Evolutionary conservation across 1,140 invertebrate genomes (phyloP), one percentile per base, ranked within the genome.

Genomic region (Drosophila neocordata): DNA sequence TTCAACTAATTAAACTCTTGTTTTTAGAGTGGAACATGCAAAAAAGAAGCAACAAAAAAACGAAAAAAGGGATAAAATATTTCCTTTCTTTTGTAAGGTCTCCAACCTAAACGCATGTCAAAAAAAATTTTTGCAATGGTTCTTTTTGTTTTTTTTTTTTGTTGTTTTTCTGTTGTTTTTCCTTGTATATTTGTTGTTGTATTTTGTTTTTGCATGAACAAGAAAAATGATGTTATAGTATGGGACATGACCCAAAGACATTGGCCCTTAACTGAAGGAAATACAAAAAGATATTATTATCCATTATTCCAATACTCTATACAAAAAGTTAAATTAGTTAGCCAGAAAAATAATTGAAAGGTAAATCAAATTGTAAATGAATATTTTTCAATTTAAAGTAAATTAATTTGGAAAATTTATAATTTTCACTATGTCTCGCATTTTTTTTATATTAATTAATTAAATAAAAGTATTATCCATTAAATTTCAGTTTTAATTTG

Each of bases 1-100:
- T 72, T 81, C 65, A 81, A 74, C 81, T 85, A 87, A 82, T 87
- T 87, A 88, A 88, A 78, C 78, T 75, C 71, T 88, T 87, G 83
- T 79, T 67, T 56, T n/a, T 56, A 34, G 53, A 56, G 53, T 56
- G 27, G 13, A 34, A 56, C 53, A 56, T 56, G 53, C 64, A 59
- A 31, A 31, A 31, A 6, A 31, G 6, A 31, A 31, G 6, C 1
- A 24, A 4, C 2, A 24, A 7, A 7, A 31, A 31, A 31, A 31
- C 7, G 27, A 31, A 70, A 48, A 58, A 61, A 58, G 75, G 87
- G 82, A 74, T 87, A 85, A 87, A 78, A 85, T 65, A 62, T 73
- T 77, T 56, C 57, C 22, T 65, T 34, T 31, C 69, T 64, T 64
- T 69, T 61, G 13, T 52, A 38, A 24, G 24, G 56, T 59, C 61